Percentiles rank a stretch among this genome's conserved stretches.
These are phyloP conservation scores for Equus quagga DNA, from an alignment of 2,113 vertebrate genomes.

Conservation along the genomic window DNA sequence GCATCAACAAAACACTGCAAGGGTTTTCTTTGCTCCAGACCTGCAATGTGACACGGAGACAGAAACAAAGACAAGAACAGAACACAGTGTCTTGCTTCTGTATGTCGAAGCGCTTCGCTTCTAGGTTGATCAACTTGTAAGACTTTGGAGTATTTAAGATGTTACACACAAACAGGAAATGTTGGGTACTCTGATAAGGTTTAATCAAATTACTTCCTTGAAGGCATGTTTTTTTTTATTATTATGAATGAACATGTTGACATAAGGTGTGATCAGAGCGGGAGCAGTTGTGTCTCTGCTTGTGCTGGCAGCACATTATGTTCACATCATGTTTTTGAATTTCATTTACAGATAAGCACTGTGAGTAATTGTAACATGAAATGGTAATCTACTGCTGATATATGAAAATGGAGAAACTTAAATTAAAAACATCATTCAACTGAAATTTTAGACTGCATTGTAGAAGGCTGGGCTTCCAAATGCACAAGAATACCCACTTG, in stretches of 20 bases:
- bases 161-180: conserved; percentile 24
- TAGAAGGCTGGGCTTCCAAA: conserved; percentile 42
- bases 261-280: conserved; percentile 73
- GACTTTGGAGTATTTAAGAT: conserved; percentile 8
- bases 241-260: conserved; percentile 73
- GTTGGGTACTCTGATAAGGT: conserved; percentile 60
- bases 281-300: conserved; percentile 32
- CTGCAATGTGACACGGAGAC: not conserved
- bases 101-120: not conserved
- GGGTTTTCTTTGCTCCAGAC: not conserved
- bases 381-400: conserved; percentile 83
- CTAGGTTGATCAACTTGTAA: not conserved
- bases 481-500: not conserved
- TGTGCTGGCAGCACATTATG: conserved; percentile 80
- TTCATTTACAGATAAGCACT: conserved; percentile 86
- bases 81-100: not conserved
- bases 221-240: conserved; percentile 54
- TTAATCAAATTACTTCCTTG: conserved; percentile 66
- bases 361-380: conserved; percentile 86
- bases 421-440: conserved; percentile 83
- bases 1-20: not conserved
- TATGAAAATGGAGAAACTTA: conserved; percentile 80
- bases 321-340: conserved; percentile 84
- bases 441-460: conserved; percentile 73
- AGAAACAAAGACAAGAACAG: conserved; percentile 15